A percentile compares a stretch with the other conserved stretches of the same genome.
These are phyloP conservation scores for Bostrychus sinensis DNA, from an alignment of 2,113 vertebrate species.

Conservation along the genomic window DNA sequence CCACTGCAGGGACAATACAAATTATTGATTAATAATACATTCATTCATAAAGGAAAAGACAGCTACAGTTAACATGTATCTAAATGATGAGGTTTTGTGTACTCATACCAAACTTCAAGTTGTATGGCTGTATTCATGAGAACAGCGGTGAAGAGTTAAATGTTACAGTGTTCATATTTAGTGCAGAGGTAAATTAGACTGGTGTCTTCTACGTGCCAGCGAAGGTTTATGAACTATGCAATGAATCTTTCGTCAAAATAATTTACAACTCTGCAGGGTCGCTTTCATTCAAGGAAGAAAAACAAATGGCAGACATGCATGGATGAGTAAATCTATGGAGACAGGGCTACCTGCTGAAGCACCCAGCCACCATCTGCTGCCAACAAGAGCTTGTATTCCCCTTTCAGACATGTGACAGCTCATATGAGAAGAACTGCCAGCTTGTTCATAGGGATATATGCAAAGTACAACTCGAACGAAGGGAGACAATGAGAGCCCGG, in stretches of 20 bases:
- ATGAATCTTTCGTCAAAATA: slow-evolving; percentile 53
- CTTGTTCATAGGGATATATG: slow-evolving; percentile 6
- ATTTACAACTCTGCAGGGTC: slow-evolving; percentile 59
- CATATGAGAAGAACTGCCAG: slow-evolving; percentile 4
- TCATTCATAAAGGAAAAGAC: no score
- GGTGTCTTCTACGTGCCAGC: slow-evolving; percentile 51
- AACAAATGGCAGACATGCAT: slow-evolving; percentile 57
- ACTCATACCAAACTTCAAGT: no score
- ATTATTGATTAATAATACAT: no score
- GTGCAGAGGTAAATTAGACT: slow-evolving; percentile 46
- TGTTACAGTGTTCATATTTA: slow-evolving; percentile 47
- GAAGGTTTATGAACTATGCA: slow-evolving; percentile 56
- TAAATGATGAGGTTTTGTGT: no score
- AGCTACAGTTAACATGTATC: no score
- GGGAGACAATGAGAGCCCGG: slow-evolving; percentile 1
- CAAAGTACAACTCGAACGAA: not conserved
- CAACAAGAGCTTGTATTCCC: slow-evolving; percentile 20
- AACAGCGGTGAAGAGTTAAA: slow-evolving; percentile 51
- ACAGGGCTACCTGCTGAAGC: slow-evolving; percentile 36
- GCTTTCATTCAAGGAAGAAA: slow-evolving; percentile 50
- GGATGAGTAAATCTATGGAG: slow-evolving; percentile 24
- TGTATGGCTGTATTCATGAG: slow-evolving; percentile 32
- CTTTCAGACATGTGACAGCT: slow-evolving; percentile 18
- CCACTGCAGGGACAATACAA: no score
- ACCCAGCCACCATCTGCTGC: slow-evolving; percentile 49